Percentiles rank a stretch among this genome's conserved stretches.
phyloP scores from a whole-genome alignment of 2,888 invertebrate genomes.

The Agrochola circellaris region DNA sequence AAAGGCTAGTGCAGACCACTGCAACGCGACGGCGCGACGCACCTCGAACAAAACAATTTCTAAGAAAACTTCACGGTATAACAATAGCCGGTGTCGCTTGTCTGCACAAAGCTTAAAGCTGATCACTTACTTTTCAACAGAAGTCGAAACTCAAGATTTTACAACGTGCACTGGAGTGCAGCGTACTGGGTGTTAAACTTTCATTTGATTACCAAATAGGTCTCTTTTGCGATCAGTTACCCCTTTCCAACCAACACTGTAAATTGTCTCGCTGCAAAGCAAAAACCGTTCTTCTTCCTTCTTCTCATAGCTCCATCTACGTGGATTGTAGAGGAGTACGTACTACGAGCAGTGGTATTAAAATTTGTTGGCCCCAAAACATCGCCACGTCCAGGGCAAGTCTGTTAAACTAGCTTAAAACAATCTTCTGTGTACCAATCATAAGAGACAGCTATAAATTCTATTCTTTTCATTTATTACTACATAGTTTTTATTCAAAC shows the following conservation, averaged over 20 bases:
- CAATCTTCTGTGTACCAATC: neutral
- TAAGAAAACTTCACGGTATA: no score
- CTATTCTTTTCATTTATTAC: neutral
- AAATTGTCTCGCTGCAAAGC: neutral
- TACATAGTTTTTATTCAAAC: neutral
- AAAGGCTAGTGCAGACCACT: no score
- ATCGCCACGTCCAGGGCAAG: neutral
- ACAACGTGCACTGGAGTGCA: neutral
- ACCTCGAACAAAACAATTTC: no score
- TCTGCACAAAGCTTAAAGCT: no score
- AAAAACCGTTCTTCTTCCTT: neutral
- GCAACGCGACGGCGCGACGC: no score
- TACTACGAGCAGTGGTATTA: neutral
- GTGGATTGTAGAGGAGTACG: no score
- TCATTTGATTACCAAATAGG: neutral
- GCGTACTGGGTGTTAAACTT: neutral
- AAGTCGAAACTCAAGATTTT: no score
- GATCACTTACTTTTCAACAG: no score
- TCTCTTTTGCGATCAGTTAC: neutral
- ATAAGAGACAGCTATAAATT: neutral
- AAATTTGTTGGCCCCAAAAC: neutral
- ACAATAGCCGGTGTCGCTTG: no score
- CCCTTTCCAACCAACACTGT: no score
- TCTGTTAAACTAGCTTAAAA: neutral
- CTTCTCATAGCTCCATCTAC: neutral